Evolutionary conservation across 2,797 vertebrate genomes (phyloP).

Genomic region (Ciconia nigra): DNA sequence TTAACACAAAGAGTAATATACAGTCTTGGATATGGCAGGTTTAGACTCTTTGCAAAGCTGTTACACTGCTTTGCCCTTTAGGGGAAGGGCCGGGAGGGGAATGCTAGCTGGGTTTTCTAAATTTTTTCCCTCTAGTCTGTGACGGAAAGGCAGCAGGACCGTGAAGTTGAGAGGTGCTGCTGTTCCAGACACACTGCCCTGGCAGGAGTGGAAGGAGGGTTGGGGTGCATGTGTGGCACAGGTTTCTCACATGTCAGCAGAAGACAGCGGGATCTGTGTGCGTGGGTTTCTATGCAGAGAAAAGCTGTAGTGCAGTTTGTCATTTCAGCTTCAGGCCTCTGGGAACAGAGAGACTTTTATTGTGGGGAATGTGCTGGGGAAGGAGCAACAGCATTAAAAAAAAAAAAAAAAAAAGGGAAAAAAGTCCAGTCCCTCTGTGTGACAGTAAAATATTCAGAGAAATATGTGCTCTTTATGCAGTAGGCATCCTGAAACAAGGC

Average conservation of each 20-base stretch:
- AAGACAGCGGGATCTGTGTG: not conserved
- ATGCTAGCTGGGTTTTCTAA: not conserved
- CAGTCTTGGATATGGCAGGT: not conserved
- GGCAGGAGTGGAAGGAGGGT: not conserved
- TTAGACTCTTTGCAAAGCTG: not conserved
- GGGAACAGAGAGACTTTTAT: not conserved
- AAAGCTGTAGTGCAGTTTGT: not conserved
- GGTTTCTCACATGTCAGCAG: not conserved
- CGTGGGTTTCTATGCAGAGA: not conserved
- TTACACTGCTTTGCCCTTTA: not conserved
- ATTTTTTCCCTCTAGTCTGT: rapidly evolving
- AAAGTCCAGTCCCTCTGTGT: not conserved
- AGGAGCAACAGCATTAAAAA: not conserved
- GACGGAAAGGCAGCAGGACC: not conserved
- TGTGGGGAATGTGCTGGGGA: not conserved
- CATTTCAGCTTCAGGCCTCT: not conserved
- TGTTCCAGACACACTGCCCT: not conserved
- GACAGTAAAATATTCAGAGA: conserved; percentile 61
- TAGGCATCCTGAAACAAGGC: conserved; percentile 36
- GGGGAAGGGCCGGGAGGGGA: not conserved
- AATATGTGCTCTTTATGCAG: conserved; percentile 35
- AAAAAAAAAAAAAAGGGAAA: not conserved
- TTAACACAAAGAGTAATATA: not conserved
- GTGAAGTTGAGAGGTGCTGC: not conserved
- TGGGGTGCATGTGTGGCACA: not conserved